Evolutionary conservation across 2,113 vertebrate genomes (phyloP).

Genomic region (Anas platyrhynchos): DNA sequence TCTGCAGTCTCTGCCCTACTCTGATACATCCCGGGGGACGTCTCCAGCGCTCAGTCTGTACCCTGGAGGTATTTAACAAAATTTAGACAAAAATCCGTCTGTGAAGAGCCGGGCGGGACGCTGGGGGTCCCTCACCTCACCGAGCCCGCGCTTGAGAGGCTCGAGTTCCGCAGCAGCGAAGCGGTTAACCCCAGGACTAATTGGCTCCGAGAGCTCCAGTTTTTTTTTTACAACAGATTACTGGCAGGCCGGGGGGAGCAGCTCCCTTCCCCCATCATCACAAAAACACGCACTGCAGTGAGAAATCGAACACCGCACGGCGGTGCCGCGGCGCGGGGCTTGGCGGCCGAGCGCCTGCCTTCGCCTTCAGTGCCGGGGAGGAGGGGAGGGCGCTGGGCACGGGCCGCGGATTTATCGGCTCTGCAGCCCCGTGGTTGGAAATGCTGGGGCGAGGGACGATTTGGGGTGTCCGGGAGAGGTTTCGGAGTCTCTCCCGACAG

Average conservation of each 20-base stretch:
- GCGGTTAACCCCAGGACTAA: constrained; percentile 60
- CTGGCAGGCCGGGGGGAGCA: constrained; percentile 59
- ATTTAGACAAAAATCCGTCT: not conserved
- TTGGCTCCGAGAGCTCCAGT: constrained; percentile 30
- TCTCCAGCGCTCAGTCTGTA: not conserved
- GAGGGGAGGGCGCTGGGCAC: not conserved
- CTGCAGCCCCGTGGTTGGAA: too few relatives aligned
- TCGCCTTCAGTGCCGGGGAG: not conserved
- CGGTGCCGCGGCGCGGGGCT: not conserved
- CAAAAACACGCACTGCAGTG: constrained; percentile 58
- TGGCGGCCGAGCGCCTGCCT: not conserved
- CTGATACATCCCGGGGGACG: too few relatives aligned
- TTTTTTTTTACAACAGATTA: constrained; percentile 59
- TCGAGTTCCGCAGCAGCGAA: constrained; percentile 18
- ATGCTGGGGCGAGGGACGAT: too few relatives aligned
- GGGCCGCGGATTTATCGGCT: not conserved
- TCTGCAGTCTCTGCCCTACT: not conserved
- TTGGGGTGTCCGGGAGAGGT: not conserved
- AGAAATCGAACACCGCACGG: constrained; percentile 67
- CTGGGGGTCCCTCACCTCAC: not conserved
- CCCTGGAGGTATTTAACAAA: not conserved
- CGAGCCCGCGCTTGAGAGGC: not conserved
- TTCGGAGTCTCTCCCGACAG: not conserved
- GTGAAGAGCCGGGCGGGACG: not conserved
- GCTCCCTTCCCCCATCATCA: constrained; percentile 67